Conservation (phyloP, 2,797 vertebrate species). For the Rallus crepitans region DNA sequence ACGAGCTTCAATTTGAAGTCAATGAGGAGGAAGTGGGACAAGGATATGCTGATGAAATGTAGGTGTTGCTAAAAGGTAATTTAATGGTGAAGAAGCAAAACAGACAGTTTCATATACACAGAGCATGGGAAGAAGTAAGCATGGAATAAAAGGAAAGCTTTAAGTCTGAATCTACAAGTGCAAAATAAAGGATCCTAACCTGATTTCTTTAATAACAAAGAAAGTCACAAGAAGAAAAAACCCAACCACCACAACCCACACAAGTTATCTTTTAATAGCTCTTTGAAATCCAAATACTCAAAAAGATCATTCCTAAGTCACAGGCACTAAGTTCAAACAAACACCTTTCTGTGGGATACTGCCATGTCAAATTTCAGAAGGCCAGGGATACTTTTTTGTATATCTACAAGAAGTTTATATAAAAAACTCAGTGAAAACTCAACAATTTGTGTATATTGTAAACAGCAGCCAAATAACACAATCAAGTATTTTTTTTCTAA, state of each 20-base stretch:
- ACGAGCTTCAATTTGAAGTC: constrained; percentile 31
- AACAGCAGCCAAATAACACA: background rate
- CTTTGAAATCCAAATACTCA: background rate
- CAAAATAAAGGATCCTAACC: background rate
- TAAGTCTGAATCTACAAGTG: background rate
- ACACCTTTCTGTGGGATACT: background rate
- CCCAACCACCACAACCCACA: too few species aligned
- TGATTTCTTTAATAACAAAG: background rate
- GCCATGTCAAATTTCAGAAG: background rate
- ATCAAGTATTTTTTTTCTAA: background rate
- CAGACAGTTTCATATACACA: background rate
- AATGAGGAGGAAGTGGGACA: background rate
- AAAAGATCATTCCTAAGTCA: background rate
- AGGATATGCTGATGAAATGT: background rate
- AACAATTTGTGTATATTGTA: background rate
- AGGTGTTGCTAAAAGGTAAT: background rate
- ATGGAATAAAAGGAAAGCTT: background rate
- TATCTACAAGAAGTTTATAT: background rate
- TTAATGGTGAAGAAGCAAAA: background rate
- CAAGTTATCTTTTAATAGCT: background rate
- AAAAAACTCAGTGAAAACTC: background rate
- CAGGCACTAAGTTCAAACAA: background rate
- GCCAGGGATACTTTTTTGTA: background rate
- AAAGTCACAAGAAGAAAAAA: background rate
- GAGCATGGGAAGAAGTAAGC: background rate